A percentile compares a stretch with the other conserved stretches of the same genome.
These are phyloP conservation scores for Butorides virescens DNA, from an alignment of 2,113 vertebrate genomes.

Conservation along the genomic window DNA sequence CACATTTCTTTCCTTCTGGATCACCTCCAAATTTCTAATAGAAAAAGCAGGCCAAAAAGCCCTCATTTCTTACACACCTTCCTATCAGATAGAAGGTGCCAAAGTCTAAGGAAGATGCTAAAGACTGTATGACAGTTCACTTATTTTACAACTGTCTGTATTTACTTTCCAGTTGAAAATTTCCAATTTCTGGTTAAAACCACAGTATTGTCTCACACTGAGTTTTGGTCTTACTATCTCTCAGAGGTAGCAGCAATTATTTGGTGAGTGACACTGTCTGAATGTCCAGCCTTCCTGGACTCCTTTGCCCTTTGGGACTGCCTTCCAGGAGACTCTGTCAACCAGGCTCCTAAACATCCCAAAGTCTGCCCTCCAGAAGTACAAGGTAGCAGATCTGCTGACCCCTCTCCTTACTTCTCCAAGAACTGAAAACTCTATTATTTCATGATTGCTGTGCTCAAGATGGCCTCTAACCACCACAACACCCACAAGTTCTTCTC, in stretches of 20 bases:
- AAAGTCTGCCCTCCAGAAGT: too few species aligned
- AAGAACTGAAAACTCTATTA: too few species aligned
- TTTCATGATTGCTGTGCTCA: too few species aligned
- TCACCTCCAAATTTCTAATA: conserved; percentile 45
- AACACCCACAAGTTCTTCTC: too few species aligned
- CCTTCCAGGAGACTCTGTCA: too few species aligned
- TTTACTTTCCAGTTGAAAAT: not conserved
- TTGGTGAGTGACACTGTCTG: not conserved
- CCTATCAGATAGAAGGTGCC: not conserved
- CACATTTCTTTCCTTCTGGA: conserved; percentile 30
- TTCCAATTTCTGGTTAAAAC: not conserved
- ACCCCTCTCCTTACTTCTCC: too few species aligned
- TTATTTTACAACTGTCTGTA: not conserved
- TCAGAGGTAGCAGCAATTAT: not conserved
- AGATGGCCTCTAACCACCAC: too few species aligned
- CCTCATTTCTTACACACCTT: not conserved
- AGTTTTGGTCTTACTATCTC: not conserved
- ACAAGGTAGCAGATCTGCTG: too few species aligned
- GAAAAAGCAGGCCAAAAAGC: not conserved
- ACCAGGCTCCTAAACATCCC: too few species aligned
- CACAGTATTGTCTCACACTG: not conserved
- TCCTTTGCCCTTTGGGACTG: too few species aligned
- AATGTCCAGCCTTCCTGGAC: not conserved
- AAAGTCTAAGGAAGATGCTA: not conserved
- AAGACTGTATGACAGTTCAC: not conserved